Evolutionary conservation across 1,140 invertebrate species (phyloP), one percentile per base, ranked within the genome.

Genomic region (Idris sp.): DNA sequence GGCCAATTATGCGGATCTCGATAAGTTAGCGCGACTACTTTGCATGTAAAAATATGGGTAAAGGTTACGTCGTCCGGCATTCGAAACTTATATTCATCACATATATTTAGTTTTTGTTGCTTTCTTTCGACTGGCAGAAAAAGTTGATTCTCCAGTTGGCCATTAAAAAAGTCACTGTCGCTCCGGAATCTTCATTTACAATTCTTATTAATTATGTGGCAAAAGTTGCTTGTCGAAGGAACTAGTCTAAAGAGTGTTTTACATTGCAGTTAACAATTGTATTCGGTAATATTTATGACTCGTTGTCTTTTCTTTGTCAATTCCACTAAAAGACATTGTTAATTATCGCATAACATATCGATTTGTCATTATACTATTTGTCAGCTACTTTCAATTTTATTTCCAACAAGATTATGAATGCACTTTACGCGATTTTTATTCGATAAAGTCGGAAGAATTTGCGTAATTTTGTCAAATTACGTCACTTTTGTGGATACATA

Each of bases 1-100:
- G 64, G 64, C 62, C 73, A 64, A 75, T 75, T 69, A 69, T 69
- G 73, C 73, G 73, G 73, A 75, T 75, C 73, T 75, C 73, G 73
- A 75, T 65, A 65, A 65, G 58, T 69, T 53, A 48, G 72, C n/a
- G 3, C 16, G 58, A 69, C 44, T 68, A 64, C 41, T 68, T 58
- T 61, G 64, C 48, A 58, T 51, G 48, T 19, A 44, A 56, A 75
- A 68, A 64, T n/a, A n/a, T 69, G 59, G 64, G 59, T 69, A 75
- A 69, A 75, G 73, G 73, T 75, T 69, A 62, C 31, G 46, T 56
- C 9, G 38, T 30, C 18, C 18, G 22, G 58, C 38, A 61, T 38
- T 48, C 33, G 59, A 51, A 7, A 28, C 25, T n/a, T n/a, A 18
- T 10, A 16, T 44, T 15, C 51, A n/a, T n/a, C n/a, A n/a, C n/a